These are phyloP conservation scores for Asarcornis scutulata DNA, from an alignment of 2,113 vertebrate genomes.

Conservation along the genomic window DNA sequence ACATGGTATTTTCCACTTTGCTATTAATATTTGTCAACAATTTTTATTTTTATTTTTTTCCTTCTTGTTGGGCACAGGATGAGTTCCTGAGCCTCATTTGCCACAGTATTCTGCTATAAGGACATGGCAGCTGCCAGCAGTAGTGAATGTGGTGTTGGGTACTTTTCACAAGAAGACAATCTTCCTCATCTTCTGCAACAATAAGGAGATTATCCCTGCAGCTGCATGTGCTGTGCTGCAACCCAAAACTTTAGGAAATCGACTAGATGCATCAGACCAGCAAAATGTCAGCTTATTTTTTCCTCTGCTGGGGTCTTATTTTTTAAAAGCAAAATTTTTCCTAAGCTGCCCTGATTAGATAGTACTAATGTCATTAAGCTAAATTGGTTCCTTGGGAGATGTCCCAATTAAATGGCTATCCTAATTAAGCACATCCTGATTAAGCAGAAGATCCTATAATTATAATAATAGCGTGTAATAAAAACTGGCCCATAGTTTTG, in stretches of 20 bases:
- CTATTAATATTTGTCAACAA: neutral
- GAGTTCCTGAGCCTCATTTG: neutral
- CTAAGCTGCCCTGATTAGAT: conserved; percentile 60
- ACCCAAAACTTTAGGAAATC: neutral
- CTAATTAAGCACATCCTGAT: conserved; percentile 72
- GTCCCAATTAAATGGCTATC: conserved; percentile 71
- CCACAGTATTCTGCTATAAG: neutral
- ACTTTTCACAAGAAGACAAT: neutral
- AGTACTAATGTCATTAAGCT: conserved; percentile 46
- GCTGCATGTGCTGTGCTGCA: neutral
- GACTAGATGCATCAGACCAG: neutral
- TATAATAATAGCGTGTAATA: conserved; percentile 65
- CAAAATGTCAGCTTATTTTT: neutral
- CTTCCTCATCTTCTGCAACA: neutral
- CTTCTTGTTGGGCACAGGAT: neutral
- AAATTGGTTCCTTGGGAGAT: conserved; percentile 69
- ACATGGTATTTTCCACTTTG: neutral
- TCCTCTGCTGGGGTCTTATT: neutral
- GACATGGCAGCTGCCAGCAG: neutral
- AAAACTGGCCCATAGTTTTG: conserved; percentile 36
- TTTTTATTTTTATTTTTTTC: neutral
- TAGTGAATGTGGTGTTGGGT: neutral
- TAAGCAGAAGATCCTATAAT: conserved; percentile 68
- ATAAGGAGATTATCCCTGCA: neutral
- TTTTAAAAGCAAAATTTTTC: conserved; percentile 9